Conservation (phyloP, 2,113 vertebrate genomes). For the Otolemur garnettii region DNA sequence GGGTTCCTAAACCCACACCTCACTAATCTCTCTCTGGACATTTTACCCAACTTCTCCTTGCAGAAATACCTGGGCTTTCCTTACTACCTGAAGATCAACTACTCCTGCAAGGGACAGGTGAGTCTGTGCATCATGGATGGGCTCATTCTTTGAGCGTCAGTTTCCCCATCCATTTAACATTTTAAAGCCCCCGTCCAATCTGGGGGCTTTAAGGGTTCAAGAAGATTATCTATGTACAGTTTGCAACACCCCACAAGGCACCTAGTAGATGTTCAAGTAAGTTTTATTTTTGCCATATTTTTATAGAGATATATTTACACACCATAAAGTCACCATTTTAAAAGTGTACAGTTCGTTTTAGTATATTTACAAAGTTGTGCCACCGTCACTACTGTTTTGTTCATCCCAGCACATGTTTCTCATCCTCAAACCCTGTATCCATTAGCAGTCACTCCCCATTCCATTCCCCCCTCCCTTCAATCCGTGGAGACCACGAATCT, state of each 20-base stretch:
- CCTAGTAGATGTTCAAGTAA: background rate
- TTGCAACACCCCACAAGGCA: background rate
- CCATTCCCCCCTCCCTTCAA: background rate
- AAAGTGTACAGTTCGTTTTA: background rate
- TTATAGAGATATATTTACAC: background rate
- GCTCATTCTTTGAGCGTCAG: background rate
- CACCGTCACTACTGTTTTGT: background rate
- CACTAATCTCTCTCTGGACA: background rate
- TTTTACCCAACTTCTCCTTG: conserved; percentile 49
- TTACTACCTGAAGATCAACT: conserved; percentile 81
- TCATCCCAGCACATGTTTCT: background rate
- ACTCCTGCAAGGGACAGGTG: conserved; percentile 65
- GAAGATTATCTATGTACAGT: background rate
- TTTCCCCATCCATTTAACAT: background rate
- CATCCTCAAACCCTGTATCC: background rate
- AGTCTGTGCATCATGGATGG: background rate
- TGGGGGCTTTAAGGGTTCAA: background rate
- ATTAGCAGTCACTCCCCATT: background rate
- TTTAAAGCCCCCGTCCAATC: background rate
- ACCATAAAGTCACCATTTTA: background rate
- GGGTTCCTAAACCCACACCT: background rate
- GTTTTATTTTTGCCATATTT: background rate
- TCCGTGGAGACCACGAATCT: background rate
- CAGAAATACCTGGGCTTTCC: conserved; percentile 77
- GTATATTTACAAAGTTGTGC: background rate